A percentile compares a stretch with the other conserved stretches of the same genome.
Evolutionary conservation across 2,888 invertebrate species (phyloP).

Genomic region (Saturnia japonica): DNA sequence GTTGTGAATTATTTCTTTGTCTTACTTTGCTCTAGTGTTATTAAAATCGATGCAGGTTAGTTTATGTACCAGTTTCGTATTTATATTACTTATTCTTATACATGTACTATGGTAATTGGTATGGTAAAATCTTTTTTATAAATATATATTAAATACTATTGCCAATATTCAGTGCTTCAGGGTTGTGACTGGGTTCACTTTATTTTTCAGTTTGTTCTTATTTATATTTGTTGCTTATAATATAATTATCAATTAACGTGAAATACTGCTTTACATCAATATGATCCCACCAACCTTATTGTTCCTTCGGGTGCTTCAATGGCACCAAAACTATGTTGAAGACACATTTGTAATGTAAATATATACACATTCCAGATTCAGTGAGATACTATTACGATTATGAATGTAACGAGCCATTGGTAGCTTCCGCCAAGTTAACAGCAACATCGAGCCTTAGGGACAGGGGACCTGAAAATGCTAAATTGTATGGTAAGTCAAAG

Average conservation of each 20-base stretch:
- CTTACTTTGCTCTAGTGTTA: slow-evolving; percentile 67
- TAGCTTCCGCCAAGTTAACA: slow-evolving; percentile 86
- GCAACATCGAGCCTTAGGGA: slow-evolving; percentile 92
- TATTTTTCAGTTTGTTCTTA: not conserved
- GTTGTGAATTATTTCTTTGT: slow-evolving; percentile 68
- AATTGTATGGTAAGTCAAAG: slow-evolving; percentile 88
- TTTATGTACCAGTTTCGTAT: slow-evolving; percentile 23
- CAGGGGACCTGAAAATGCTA: slow-evolving; percentile 92
- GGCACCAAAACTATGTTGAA: not conserved
- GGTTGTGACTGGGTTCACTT: not conserved
- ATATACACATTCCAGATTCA: slow-evolving; percentile 55
- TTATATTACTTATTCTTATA: not conserved
- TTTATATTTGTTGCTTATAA: not conserved
- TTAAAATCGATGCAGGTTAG: slow-evolving; percentile 69
- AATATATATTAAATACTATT: not conserved
- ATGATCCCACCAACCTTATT: not conserved
- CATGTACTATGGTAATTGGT: too few relatives aligned
- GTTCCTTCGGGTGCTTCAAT: not conserved
- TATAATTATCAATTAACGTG: not conserved
- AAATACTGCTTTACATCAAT: not conserved
- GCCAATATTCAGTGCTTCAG: not conserved
- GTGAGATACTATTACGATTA: slow-evolving; percentile 74
- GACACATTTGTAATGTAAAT: not conserved
- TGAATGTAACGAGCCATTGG: slow-evolving; percentile 91
- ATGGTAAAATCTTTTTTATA: too few relatives aligned